Base-by-base conservation (phyloP, 2,888 invertebrate species). In the Spisula solida region DNA sequence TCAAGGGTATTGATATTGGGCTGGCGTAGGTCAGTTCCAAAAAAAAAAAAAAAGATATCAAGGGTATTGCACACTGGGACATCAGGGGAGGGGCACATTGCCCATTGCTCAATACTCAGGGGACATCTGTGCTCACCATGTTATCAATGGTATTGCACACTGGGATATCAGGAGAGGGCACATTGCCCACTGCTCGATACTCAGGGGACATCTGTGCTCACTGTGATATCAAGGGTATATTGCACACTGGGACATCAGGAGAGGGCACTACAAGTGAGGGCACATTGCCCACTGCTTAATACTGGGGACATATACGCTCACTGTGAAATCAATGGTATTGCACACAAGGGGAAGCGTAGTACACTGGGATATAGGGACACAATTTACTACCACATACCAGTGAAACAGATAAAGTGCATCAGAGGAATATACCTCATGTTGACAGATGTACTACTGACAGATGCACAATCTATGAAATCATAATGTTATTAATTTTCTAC, bases 401-500 rank as follows among this genome's bases (percentile, higher is more conserved):
- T n/a, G n/a, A 66, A 25, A 60, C 60, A 20, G 25, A 25, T 4
- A 12, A 6, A 25, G n/a, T 66, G 60, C 25, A n/a, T 66, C 60
- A 25, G 60, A 66, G 10, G 60, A 66, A 25, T 66, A 10, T 10
- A 25, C n/a, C 60, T 1, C 8, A 41, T 41, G 41, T 41, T 41
- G 41, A 41, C 41, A 51, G 51, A 66, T 66, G 60, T 10, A 66
- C 60, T 66, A 10, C n/a, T 66, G 60, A 66, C 25, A 66, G 60
- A 66, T n/a, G n/a, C 60, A n/a, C 60, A 66, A 66, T 66, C 60
- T 66, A n/a, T 8, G n/a, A 51, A 25, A 66, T 66, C 60, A 66
- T 66, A 66, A 66, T 25, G n/a, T 66, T 66, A 66, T 66, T 66
- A 66, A 66, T 25, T 66, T 66, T 66, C 25, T 66, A 66, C 60